Percentiles rank a stretch among this genome's conserved stretches.
phyloP scores from a whole-genome alignment of 2,113 vertebrate genomes.

The Butorides virescens region DNA sequence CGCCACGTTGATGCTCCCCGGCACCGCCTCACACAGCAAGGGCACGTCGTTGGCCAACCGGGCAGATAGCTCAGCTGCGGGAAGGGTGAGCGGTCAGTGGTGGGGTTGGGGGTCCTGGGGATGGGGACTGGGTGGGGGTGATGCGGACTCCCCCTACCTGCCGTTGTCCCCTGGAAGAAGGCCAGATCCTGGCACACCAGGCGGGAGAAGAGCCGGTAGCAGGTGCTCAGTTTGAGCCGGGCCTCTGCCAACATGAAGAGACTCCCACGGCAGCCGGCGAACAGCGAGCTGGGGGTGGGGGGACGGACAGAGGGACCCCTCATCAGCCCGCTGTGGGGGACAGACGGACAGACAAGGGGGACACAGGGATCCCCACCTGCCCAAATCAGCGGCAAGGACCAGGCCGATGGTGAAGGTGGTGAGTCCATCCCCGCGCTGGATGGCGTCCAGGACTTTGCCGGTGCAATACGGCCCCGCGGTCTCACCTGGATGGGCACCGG shows the following conservation, averaged over 20 bases:
- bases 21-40: slow-evolving; percentile 74
- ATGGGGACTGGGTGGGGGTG: neutral
- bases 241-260: rapidly evolving
- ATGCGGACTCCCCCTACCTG: neutral
- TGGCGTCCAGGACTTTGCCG: slow-evolving; percentile 74
- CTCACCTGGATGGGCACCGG: slow-evolving; percentile 31
- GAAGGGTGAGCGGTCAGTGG: neutral
- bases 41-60: slow-evolving; percentile 78
- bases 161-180: neutral
- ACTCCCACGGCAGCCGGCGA: neutral
- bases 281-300: neutral
- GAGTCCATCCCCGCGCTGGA: slow-evolving; percentile 40
- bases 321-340: neutral
- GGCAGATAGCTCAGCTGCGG: slow-evolving; percentile 80
- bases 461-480: slow-evolving; percentile 74
- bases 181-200: neutral
- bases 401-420: slow-evolving; percentile 60
- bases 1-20: slow-evolving; percentile 76
- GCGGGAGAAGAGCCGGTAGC: neutral
- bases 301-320: neutral
- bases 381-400: slow-evolving; percentile 68
- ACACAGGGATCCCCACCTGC: slow-evolving; percentile 54
- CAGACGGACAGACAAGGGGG: no score
- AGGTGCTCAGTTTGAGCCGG: neutral
- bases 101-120: neutral